Evolutionary conservation across 2,113 vertebrate species (phyloP), one percentile per base, ranked within the genome.

Genomic region (Centropus bengalensis): DNA sequence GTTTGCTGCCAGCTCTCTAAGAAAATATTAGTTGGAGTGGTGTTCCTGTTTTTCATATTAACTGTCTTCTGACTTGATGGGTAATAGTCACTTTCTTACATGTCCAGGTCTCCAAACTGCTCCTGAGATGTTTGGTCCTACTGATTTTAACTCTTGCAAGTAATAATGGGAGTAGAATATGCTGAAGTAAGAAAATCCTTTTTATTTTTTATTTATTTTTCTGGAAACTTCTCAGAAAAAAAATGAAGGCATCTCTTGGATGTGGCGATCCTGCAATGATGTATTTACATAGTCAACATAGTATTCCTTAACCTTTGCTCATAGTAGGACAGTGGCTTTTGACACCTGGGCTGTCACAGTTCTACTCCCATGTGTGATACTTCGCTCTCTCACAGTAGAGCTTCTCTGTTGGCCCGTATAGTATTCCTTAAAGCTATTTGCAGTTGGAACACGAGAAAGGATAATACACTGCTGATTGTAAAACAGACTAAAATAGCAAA

Each of bases 31-130:
- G 59, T 95, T 83, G 73, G 79, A 91, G 44, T 85, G 94, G 66
- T 4, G 3, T 89, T 93, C 82, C 92, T 96, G 96, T 90, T 94
- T 96, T 95, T 96, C 83, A 40, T 96, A 93, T 95, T 96, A 96
- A 93, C 93, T 95, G 82, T 73, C 68, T 94, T 91, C 84, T 86
- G 76, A 88, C 76, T 86, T 96, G 93, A 93, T 93, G 62, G 91
- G 70, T 91, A 77, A 56, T 82, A 88, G 68, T 71, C 42, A 60
- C 76, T 88, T 88, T 92, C 83, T 88, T 88, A 47, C 42, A 44
- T 33, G 23, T 73, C 51, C 73, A 67, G 27, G 21, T 83, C 92
- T 88, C 32, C 71, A 59, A 70, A 60, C 45, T 81, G 54, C 58
- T 89, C 81, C 69, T 96, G 82, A 78, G 64, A 86, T 59, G 33